Conservation (phyloP, 2,797 vertebrate genomes). For the Alectoris magna region DNA sequence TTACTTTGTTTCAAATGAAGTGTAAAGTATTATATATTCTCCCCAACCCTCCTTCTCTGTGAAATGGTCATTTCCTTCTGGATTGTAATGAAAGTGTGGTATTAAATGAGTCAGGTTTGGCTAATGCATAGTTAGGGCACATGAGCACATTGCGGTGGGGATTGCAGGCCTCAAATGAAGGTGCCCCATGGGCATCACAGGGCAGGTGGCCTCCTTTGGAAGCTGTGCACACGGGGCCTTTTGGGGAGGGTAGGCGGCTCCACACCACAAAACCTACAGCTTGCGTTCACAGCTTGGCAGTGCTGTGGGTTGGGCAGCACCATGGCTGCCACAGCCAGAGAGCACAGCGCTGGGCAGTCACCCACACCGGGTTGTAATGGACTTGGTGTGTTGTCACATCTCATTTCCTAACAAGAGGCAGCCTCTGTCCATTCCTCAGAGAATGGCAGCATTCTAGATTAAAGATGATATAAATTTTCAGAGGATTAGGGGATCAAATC, state of each 20-base stretch:
- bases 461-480: not conserved
- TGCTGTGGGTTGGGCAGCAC: accelerated
- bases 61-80: constrained; percentile 36
- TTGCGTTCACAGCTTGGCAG: not conserved
- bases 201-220: not conserved
- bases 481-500: not conserved
- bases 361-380: not conserved
- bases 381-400: not conserved
- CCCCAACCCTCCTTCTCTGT: not conserved
- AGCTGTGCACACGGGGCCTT: not conserved
- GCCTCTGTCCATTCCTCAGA: not conserved
- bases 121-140: not conserved
- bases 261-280: accelerated
- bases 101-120: not conserved
- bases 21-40: not conserved
- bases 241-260: not conserved
- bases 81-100: not conserved
- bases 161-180: not conserved
- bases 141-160: accelerated
- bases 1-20: constrained; percentile 18
- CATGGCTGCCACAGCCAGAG: accelerated
- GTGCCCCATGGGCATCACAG: not conserved
- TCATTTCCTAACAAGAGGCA: not conserved
- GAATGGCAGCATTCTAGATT: not conserved
- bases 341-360: not conserved